phyloP scores from a whole-genome alignment of 2,888 invertebrate genomes.

The Exephanes ischioxanthus region DNA sequence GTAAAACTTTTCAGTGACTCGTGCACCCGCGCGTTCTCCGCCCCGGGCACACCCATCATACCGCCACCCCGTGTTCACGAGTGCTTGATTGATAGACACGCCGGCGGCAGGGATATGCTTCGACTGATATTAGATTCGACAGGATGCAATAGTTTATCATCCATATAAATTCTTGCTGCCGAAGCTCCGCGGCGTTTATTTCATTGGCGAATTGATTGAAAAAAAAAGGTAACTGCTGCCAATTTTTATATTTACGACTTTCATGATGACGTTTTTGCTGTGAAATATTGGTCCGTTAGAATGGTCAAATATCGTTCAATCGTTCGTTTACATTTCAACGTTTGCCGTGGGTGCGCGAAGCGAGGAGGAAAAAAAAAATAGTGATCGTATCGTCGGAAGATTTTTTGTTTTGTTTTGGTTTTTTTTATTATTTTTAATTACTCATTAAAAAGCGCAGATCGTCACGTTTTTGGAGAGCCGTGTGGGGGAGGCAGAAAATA shows the following conservation, averaged over 20 bases:
- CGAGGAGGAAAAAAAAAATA: neutral
- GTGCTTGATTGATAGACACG: conserved; percentile 40
- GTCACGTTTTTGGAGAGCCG: neutral
- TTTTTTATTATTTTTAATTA: neutral
- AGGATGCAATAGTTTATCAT: conserved; percentile 40
- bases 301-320: conserved; percentile 19
- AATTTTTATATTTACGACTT: conserved; percentile 20
- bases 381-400: neutral
- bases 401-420: too few species aligned
- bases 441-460: conserved; percentile 13
- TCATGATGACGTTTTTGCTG: conserved; percentile 15
- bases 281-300: conserved; percentile 8
- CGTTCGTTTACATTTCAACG: neutral
- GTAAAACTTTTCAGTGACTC: conserved; percentile 39
- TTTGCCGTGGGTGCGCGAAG: neutral
- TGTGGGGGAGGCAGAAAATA: conserved; percentile 23
- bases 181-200: conserved; percentile 24
- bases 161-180: conserved; percentile 17
- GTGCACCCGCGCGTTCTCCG: neutral
- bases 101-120: conserved; percentile 38
- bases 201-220: conserved; percentile 14
- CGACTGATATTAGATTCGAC: conserved; percentile 41
- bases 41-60: conserved; percentile 13
- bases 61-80: conserved; percentile 13
- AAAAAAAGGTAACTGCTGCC: conserved; percentile 2